Base-by-base conservation (phyloP, 1,140 invertebrate genomes). In the Drosophila sproati region DNA sequence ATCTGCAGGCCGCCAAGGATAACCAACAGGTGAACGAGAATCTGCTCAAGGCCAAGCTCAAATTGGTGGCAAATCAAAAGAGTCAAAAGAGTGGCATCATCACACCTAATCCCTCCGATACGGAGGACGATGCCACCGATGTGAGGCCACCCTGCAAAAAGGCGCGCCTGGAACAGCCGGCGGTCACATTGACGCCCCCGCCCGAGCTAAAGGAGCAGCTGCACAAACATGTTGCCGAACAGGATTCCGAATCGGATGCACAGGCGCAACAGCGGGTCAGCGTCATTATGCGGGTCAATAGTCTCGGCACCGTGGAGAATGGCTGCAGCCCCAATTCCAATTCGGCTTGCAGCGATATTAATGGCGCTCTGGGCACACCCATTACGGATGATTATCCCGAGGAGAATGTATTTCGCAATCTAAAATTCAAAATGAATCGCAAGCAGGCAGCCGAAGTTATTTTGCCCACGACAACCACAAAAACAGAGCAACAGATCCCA, bases 241-340 rank as follows among this genome's bases (percentile, higher is more conserved):
- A 75, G 51, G 75, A 90, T 8, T 6, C 74, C 5, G 70, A 67
- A 6, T 6, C 71, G 6, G 70, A 67, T 8, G 32, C 50, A 52
- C 68, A 34, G 34, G 56, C 80, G 39, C 79, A 86, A 45, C 93
- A 86, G 41, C 93, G 93, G 2, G 94, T 94, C 2, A 95, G 95
- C 28, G 97, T 98, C 62, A 97, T 97, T 73, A 97, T 97, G 96
- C 94, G 94, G 62, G 96, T 96, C 0, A 95, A 96, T 82, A 95
- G 95, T 60, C 95, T 96, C 81, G 96, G 96, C 34, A 76, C 90
- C 0, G 90, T 92, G 37, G 51, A 73, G 56, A 61, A 52, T 59
- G 64, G 63, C 34, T 69, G 62, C 60, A 63, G 55, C 48, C 64
- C 57, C 59, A 63, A 20, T 45, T 57, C 54, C 50, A 34, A n/a